These are phyloP conservation scores for Cochlearius cochlearius DNA, from an alignment of 2,113 vertebrate species.

Conservation along the genomic window DNA sequence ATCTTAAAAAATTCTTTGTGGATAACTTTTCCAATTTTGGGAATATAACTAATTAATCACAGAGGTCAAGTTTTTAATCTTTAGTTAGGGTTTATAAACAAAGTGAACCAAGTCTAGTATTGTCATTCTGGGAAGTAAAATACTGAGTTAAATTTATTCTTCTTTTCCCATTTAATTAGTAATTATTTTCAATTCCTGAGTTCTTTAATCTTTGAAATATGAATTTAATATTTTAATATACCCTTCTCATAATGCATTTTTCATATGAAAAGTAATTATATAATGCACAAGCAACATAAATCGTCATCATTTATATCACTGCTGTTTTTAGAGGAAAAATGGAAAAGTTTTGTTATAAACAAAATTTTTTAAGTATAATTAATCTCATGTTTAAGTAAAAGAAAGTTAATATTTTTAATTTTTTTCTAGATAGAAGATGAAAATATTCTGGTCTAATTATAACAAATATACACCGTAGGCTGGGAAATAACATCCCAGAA, in stretches of 20 bases:
- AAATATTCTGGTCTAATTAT: neutral
- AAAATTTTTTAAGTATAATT: neutral
- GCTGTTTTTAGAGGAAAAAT: neutral
- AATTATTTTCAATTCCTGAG: neutral
- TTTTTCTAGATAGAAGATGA: neutral
- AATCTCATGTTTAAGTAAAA: neutral
- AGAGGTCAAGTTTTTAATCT: neutral
- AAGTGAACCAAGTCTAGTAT: neutral
- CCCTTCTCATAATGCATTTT: neutral
- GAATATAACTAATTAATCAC: neutral
- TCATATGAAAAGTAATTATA: neutral
- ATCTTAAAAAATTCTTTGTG: neutral
- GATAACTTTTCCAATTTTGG: neutral
- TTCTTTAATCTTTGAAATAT: neutral
- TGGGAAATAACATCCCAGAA: neutral
- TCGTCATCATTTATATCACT: neutral
- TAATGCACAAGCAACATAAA: neutral
- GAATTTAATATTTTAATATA: neutral
- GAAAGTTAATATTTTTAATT: neutral
- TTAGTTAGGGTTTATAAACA: neutral
- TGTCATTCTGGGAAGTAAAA: neutral
- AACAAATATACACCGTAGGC: neutral
- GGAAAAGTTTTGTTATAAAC: neutral
- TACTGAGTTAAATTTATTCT: neutral
- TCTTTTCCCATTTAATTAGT: neutral